Conservation (phyloP, 2,113 vertebrate species). For the Myrmecophaga tridactyla region DNA sequence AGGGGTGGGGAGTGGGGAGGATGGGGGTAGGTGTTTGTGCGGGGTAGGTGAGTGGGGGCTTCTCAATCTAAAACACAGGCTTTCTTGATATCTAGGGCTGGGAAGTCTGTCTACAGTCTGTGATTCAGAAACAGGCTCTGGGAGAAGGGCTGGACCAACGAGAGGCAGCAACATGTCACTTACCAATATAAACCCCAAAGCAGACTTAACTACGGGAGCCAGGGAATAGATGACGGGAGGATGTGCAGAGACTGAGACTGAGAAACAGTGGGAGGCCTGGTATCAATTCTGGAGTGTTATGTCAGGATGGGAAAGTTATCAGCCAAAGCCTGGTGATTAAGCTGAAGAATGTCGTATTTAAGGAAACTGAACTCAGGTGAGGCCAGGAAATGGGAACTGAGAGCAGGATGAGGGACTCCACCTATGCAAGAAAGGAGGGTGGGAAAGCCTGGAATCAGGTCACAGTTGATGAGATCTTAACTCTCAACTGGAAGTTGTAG, state of each 20-base stretch:
- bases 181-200: neutral
- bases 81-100: neutral
- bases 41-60: too few relatives aligned
- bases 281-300: neutral
- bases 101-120: neutral
- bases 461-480: neutral
- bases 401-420: too few relatives aligned
- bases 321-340: neutral
- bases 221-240: neutral
- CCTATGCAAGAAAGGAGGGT: neutral
- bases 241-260: neutral
- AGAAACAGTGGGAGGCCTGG: neutral
- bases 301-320: neutral
- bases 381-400: rapidly evolving
- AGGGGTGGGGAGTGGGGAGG: too few relatives aligned
- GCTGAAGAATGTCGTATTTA: neutral
- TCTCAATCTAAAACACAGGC: neutral
- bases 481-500: neutral
- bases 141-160: neutral
- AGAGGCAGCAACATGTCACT: neutral
- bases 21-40: too few relatives aligned
- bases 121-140: neutral
- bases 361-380: neutral
- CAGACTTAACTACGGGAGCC: neutral
- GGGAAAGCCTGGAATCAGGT: neutral